Percentiles rank a stretch among this genome's conserved stretches.
Evolutionary conservation across 2,113 vertebrate genomes (phyloP).

Genomic region (Nothoprocta perdicaria): DNA sequence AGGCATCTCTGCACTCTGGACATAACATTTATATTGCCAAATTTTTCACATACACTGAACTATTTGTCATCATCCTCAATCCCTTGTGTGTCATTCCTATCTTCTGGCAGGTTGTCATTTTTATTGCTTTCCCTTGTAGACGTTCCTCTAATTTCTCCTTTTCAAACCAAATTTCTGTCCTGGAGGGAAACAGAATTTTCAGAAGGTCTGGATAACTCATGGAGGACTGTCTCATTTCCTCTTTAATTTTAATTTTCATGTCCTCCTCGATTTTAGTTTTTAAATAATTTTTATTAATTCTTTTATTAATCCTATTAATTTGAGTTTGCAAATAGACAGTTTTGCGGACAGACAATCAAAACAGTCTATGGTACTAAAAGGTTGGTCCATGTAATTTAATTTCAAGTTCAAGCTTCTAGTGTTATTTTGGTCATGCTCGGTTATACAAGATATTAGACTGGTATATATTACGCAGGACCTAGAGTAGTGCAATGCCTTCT

Average conservation of each 20-base stretch:
- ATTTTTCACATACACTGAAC: neutral
- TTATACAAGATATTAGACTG: neutral
- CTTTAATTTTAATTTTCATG: neutral
- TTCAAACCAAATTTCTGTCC: neutral
- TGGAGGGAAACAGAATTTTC: neutral
- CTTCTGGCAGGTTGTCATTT: neutral
- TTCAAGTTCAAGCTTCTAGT: neutral
- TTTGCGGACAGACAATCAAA: neutral
- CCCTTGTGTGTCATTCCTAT: neutral
- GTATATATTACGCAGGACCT: neutral
- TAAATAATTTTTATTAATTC: neutral
- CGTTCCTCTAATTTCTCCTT: neutral
- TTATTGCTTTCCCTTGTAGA: neutral
- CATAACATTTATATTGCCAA: neutral
- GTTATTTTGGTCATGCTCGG: neutral
- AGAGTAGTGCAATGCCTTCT: neutral
- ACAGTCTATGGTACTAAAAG: accelerated
- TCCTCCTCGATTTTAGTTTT: neutral
- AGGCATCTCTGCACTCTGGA: neutral
- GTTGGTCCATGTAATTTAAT: neutral
- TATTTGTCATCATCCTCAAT: neutral
- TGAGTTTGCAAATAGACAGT: neutral
- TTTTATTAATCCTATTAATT: neutral
- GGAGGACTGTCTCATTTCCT: neutral
- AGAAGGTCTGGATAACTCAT: neutral